Conservation (phyloP, 2,113 vertebrate species). For the Xiphorhynchus elegans region DNA sequence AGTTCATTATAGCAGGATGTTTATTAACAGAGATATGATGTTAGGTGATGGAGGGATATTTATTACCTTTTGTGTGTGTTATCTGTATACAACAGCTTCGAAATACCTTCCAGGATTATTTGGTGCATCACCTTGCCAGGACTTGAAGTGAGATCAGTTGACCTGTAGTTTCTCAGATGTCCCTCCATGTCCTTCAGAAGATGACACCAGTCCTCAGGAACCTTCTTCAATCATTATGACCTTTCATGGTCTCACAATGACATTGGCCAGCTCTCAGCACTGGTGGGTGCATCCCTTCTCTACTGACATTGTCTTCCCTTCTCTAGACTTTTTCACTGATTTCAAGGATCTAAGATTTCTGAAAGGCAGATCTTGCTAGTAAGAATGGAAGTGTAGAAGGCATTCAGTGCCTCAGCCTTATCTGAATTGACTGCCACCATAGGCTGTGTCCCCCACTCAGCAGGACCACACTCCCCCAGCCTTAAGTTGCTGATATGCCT, state of each 20-base stretch:
- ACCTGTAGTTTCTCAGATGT: background rate
- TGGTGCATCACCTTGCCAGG: background rate
- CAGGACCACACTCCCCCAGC: background rate
- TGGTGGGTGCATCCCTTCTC: background rate
- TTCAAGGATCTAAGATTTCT: background rate
- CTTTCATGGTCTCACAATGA: background rate
- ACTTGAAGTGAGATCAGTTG: background rate
- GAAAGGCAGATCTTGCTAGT: background rate
- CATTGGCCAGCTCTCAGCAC: background rate
- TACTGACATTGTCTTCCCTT: background rate
- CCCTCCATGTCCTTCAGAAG: background rate
- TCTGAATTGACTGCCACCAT: rapidly evolving
- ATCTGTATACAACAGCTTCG: background rate
- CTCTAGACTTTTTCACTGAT: background rate
- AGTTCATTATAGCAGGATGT: no score
- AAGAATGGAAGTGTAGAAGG: background rate
- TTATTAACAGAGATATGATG: no score
- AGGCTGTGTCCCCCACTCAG: background rate
- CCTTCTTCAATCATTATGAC: background rate
- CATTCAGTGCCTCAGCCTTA: background rate
- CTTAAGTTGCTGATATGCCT: background rate
- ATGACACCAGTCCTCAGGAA: background rate
- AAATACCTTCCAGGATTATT: background rate
- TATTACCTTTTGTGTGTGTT: no score
- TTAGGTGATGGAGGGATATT: no score